phyloP scores from a whole-genome alignment of 2,113 vertebrate species.

The Carassius auratus region DNA sequence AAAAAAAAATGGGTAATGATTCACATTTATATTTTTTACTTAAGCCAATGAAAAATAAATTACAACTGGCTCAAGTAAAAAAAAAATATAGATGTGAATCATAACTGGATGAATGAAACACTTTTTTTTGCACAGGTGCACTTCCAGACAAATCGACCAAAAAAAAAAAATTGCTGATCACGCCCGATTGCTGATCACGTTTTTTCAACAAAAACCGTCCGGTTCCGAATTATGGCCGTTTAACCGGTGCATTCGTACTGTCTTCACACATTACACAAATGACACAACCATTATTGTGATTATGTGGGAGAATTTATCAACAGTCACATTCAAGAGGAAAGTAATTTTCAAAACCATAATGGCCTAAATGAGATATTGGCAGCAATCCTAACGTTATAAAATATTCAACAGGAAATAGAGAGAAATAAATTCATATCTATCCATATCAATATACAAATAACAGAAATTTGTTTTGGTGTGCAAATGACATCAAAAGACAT shows the following conservation, averaged over 20 bases:
- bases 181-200: too few relatives aligned
- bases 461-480: constrained; percentile 46
- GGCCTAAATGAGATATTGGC: constrained; percentile 31
- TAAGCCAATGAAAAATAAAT: too few relatives aligned
- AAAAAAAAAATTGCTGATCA: too few relatives aligned
- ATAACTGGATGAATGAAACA: too few relatives aligned
- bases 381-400: constrained; percentile 43
- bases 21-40: too few relatives aligned
- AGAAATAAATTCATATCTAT: constrained; percentile 20
- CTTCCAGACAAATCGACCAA: too few relatives aligned
- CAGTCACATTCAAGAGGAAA: constrained; percentile 52
- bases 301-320: neutral
- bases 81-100: too few relatives aligned
- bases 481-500: constrained; percentile 48
- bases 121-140: too few relatives aligned
- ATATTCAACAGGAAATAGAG: constrained; percentile 37
- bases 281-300: neutral
- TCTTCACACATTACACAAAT: neutral
- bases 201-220: too few relatives aligned
- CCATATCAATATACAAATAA: constrained; percentile 43
- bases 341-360: constrained; percentile 48
- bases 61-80: too few relatives aligned
- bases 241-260: neutral
- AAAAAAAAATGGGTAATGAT: too few relatives aligned
- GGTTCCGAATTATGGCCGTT: too few relatives aligned